Evolutionary conservation across 2,888 invertebrate genomes (phyloP), one percentile per base, ranked within the genome.

Genomic region (Drosophila rellima): DNA sequence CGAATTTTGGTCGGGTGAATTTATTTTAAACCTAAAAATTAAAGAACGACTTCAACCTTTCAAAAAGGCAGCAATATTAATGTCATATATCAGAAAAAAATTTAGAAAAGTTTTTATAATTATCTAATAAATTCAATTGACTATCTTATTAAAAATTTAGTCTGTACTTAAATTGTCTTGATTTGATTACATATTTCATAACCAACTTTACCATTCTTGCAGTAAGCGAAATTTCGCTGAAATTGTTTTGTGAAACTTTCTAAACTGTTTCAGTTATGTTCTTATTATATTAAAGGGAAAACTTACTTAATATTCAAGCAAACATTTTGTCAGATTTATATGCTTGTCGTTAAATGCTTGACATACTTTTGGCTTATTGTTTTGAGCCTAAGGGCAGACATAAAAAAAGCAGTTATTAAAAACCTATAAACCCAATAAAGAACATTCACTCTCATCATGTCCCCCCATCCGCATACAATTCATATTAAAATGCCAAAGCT

Each of bases 351-450:
- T 87, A 83, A 84, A 84, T 76, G 59, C 55, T 69, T 56, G 70
- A 64, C 74, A 82, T 71, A 62, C 73, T 75, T 56, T 54, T 54
- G 35, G 45, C 54, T 57, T 65, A 66, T 67, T 75, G 63, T 60
- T 65, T 60, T 50, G 18, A 56, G 57, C 54, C 44, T 8, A 42
- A 17, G 42, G 56, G 29, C 51, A 31, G 55, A 57, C 57, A 57
- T 48, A 78, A 80, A 74, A 83, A 74, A 82, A 81, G 68, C 7
- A 81, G 78, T 86, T 82, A 80, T 86, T 86, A 82, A 82, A 86
- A 86, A 81, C 81, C 60, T 64, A 78, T 78, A 86, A 83, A 70
- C 60, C 66, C 67, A 59, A 74, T 45, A 55, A 44, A 54, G 17
- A 37, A 39, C 62, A 55, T 45, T 5, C n/a, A 11, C n/a, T 15